Conservation (phyloP, 2,888 invertebrate species). For the Cephonodes hylas region DNA sequence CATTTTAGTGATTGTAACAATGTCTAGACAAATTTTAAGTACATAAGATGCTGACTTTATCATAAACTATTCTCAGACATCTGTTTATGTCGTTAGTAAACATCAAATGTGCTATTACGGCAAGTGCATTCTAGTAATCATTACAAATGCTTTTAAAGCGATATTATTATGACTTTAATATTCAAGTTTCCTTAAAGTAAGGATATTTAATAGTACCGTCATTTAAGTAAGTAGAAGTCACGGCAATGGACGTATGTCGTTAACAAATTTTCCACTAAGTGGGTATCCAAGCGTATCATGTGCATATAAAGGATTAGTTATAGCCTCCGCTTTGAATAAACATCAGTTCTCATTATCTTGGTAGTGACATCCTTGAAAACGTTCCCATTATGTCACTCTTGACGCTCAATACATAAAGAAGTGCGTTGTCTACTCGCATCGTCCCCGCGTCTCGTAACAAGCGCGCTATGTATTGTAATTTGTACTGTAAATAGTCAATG, state of each 20-base stretch:
- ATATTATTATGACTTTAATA: neutral
- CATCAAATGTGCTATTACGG: neutral
- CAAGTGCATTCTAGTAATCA: neutral
- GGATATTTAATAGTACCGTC: neutral
- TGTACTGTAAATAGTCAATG: slow-evolving; percentile 56
- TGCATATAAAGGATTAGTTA: slow-evolving; percentile 1
- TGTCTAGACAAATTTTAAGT: slow-evolving; percentile 23
- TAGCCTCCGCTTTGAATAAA: slow-evolving; percentile 13
- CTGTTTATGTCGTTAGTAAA: neutral
- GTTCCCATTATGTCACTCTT: slow-evolving; percentile 31
- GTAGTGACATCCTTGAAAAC: slow-evolving; percentile 29
- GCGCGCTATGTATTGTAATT: slow-evolving; percentile 32
- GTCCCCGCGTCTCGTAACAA: slow-evolving; percentile 2
- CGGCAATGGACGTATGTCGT: neutral
- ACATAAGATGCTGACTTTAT: neutral
- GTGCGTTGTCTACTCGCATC: slow-evolving; percentile 33
- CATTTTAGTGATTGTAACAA: slow-evolving; percentile 25
- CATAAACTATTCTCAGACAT: neutral
- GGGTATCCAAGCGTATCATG: neutral
- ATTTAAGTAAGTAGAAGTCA: neutral
- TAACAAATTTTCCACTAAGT: neutral
- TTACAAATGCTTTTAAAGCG: neutral
- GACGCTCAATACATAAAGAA: slow-evolving; percentile 31
- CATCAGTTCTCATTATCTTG: slow-evolving; percentile 19
- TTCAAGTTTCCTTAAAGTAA: neutral